phyloP scores from a whole-genome alignment of 2,797 vertebrate species.

The Channa striata region DNA sequence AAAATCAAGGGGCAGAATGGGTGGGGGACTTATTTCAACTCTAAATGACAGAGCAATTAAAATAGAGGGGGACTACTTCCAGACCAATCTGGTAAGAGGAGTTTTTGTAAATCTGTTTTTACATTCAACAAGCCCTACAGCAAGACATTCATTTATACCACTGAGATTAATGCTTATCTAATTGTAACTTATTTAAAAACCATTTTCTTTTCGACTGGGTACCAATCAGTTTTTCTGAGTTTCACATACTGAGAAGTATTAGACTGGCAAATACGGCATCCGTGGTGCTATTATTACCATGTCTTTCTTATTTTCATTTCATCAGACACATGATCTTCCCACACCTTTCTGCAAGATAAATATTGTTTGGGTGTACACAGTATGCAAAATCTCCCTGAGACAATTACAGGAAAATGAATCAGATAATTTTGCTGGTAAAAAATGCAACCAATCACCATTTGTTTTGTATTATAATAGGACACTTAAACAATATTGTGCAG shows the following conservation, averaged over 20 bases:
- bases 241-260: slow-evolving; percentile 67
- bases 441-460: slow-evolving; percentile 39
- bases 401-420: slow-evolving; percentile 62
- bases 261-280: slow-evolving; percentile 64
- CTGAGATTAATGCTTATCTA: slow-evolving; percentile 92
- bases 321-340: slow-evolving; percentile 7
- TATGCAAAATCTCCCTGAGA: slow-evolving; percentile 46
- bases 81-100: slow-evolving; percentile 87
- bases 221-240: slow-evolving; percentile 86
- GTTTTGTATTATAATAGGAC: slow-evolving; percentile 31
- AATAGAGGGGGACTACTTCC: slow-evolving; percentile 84
- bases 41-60: slow-evolving; percentile 89
- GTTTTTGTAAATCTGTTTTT: slow-evolving; percentile 90
- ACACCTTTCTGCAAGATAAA: slow-evolving; percentile 33
- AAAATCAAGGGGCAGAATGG: slow-evolving; percentile 79
- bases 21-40: slow-evolving; percentile 79
- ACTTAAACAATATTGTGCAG: slow-evolving; percentile 42
- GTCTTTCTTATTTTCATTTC: slow-evolving; percentile 16
- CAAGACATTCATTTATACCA: slow-evolving; percentile 90
- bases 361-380: slow-evolving; percentile 21
- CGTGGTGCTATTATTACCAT: slow-evolving; percentile 49
- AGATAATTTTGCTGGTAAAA: slow-evolving; percentile 55
- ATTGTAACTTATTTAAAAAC: slow-evolving; percentile 93
- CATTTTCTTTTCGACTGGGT: slow-evolving; percentile 89
- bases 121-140: slow-evolving; percentile 91